phyloP scores from a whole-genome alignment of 2,888 invertebrate species.

The Xanthia togata region DNA sequence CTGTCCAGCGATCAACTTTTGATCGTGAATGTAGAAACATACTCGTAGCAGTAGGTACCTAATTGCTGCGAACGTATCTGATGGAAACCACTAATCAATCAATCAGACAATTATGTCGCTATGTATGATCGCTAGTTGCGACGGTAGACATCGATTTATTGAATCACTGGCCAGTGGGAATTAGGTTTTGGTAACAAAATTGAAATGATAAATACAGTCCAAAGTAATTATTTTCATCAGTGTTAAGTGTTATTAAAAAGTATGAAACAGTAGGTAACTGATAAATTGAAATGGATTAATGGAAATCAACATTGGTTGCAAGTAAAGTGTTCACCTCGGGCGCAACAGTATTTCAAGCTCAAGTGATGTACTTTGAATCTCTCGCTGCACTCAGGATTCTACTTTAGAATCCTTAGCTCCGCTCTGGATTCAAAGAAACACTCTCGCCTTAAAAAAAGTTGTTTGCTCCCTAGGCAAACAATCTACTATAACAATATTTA shows the following conservation, averaged over 20 bases:
- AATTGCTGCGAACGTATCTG: conserved; percentile 51
- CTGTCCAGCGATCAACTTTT: neutral
- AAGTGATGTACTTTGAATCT: no score
- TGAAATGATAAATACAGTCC: neutral
- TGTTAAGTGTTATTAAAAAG: neutral
- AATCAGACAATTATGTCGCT: conserved; percentile 71
- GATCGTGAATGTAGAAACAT: neutral
- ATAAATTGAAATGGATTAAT: neutral
- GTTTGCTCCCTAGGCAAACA: no score
- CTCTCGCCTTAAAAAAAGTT: no score
- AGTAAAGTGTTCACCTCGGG: no score
- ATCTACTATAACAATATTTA: no score
- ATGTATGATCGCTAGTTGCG: conserved; percentile 38
- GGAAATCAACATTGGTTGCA: neutral
- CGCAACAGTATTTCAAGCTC: no score
- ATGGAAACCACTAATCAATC: conserved; percentile 74
- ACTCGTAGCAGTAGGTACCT: conserved; percentile 13
- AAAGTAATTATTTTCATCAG: neutral
- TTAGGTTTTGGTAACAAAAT: neutral
- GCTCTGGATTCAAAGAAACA: no score
- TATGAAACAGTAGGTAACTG: no score
- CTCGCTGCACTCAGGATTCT: no score
- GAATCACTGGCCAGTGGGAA: conserved; percentile 22
- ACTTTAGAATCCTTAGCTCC: no score
- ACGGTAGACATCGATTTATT: conserved; percentile 49